Conservation (phyloP, 2,888 invertebrate species). For the Baronia brevicornis region DNA sequence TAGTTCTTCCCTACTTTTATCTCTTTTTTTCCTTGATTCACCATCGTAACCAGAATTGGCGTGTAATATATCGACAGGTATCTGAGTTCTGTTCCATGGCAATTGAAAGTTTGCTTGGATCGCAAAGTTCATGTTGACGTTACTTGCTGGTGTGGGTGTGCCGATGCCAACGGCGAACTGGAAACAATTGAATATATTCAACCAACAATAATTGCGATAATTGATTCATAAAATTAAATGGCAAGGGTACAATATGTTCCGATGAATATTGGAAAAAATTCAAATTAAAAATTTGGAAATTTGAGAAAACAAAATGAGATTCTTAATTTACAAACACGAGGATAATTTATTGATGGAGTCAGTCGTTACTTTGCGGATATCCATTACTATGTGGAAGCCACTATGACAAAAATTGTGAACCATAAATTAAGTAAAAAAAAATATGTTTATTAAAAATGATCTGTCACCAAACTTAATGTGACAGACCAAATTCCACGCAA, state of each 20-base stretch:
- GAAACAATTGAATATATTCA: slow-evolving; percentile 19
- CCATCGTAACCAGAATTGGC: slow-evolving; percentile 50
- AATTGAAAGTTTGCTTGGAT: slow-evolving; percentile 66
- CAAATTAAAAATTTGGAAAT: too few species aligned
- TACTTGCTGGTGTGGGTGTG: slow-evolving; percentile 47
- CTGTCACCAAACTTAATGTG: too few species aligned
- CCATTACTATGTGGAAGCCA: too few species aligned
- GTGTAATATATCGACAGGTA: slow-evolving; percentile 52
- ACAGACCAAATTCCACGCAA: too few species aligned
- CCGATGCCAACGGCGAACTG: slow-evolving; percentile 60
- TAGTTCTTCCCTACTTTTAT: too few species aligned
- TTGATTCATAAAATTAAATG: slow-evolving; percentile 5
- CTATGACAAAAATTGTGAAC: too few species aligned
- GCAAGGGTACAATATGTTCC: slow-evolving; percentile 3
- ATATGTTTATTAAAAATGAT: too few species aligned
- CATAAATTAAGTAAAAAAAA: too few species aligned
- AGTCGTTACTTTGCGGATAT: too few species aligned
- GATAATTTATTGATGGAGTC: too few species aligned
- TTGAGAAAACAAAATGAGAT: too few species aligned
- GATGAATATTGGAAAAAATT: not conserved
- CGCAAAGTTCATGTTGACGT: slow-evolving; percentile 56
- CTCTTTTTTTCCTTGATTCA: slow-evolving; percentile 39
- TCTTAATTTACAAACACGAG: too few species aligned
- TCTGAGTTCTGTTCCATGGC: slow-evolving; percentile 62
- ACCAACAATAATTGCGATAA: slow-evolving; percentile 1